Base-by-base conservation (phyloP, 2,113 vertebrate species). In the Raja brachyura region DNA sequence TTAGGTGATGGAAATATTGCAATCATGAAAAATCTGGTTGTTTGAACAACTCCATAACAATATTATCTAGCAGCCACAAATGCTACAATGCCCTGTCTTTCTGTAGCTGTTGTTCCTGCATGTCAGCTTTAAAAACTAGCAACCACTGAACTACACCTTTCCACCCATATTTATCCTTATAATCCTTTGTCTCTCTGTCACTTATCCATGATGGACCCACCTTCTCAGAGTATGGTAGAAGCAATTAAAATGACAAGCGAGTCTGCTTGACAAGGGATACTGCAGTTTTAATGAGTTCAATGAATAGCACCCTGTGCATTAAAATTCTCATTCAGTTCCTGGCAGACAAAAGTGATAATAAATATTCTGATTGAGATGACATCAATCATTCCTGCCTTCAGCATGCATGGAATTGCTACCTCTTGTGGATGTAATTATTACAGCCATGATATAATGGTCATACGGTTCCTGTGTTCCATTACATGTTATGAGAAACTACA, bases 291-390 rank as follows among this genome's bases (percentile, higher is more conserved):
- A 92, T 92, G 90, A 92, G 90, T 31, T 48, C 66, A 92, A 92
- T 92, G 90, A 92, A 92, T 92, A 92, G 90, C 39, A 28, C 90
- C 39, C 66, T 68, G 70, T 92, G 33, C 68, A 92, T 92, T 92
- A 92, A 92, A 73, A 54, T 92, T 73, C 90, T 92, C 90, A 92
- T 92, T 92, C 90, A 73, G 90, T 74, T 73, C 66, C 31, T 92
- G 90, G 90, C 90, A 73, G 90, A 74, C 90, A 92, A 92, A 92
- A 92, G 90, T 92, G 90, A 92, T 92, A 73, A 92, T 92, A 92
- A 92, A 92, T 92, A 92, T 92, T 92, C 90, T 73, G 68, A 92
- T 92, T 73, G 90, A 73, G 68, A 73, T 54, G 68, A 74, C 4
- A 74, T 92, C 90, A 48, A 92, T 92, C 90, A 92, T 73, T 39